These are phyloP conservation scores for Andricus grossulariae DNA, from an alignment of 1,140 invertebrate genomes.

Conservation along the genomic window DNA sequence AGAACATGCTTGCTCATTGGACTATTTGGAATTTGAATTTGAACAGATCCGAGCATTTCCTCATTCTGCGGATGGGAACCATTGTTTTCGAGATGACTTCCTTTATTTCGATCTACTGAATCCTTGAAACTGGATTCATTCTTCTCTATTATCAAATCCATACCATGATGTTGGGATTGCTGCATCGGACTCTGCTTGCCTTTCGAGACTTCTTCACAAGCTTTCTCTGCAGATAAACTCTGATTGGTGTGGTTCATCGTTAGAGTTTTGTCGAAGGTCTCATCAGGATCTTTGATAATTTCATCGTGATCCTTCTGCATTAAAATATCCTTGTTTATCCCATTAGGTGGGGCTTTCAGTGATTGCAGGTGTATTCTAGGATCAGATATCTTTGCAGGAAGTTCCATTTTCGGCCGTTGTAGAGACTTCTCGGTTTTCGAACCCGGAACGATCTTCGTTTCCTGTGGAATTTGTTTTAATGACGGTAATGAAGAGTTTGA, in stretches of 20 bases:
- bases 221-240: constrained; percentile 44
- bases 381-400: constrained; percentile 65
- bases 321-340: constrained; percentile 61
- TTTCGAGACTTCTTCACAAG: constrained; percentile 38
- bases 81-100: background rate
- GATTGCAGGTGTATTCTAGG: constrained; percentile 57
- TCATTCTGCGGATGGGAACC: background rate
- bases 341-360: constrained; percentile 58
- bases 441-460: constrained; percentile 44
- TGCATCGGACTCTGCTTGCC: background rate
- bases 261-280: constrained; percentile 56
- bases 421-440: constrained; percentile 57
- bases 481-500: constrained; percentile 45
- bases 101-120: constrained; percentile 16
- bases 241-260: constrained; percentile 64
- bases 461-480: constrained; percentile 54
- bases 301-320: constrained; percentile 63
- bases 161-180: constrained; percentile 15
- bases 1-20: constrained; percentile 36
- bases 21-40: constrained; percentile 36
- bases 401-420: constrained; percentile 65
- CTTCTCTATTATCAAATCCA: constrained; percentile 33
- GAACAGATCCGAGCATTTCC: background rate
- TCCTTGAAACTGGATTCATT: constrained; percentile 14
- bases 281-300: constrained; percentile 56